Evolutionary conservation across 2,113 vertebrate genomes (phyloP), one percentile per base, ranked within the genome.

Genomic region (Marmota flaviventris): DNA sequence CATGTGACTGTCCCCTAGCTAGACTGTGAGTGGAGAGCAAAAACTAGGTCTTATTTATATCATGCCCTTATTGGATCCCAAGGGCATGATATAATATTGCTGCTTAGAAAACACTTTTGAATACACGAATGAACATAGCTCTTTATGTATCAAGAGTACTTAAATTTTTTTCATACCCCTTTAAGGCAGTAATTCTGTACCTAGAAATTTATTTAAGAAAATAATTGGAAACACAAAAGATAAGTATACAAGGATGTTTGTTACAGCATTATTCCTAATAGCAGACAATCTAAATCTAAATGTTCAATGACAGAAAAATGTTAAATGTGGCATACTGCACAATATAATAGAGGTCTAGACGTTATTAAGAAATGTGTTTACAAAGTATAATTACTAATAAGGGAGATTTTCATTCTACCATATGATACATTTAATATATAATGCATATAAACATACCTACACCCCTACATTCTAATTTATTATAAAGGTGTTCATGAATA

Each of bases 371-470:
- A 89, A 37, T 32, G 0, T 89, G 24, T 85, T 93, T 85, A 82
- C 13, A 82, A 87, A 93, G 70, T 79, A 29, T 92, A 90, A 93
- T 93, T 97, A 96, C 14, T 92, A 16, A 94, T 45, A 86, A 95
- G 45, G 58, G 65, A 4, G 48, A 86, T 89, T 93, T 96, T 85
- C n/a, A 77, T 4, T 82, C 14, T 27, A 73, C 22, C 72, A 58
- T 17, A 56, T 61, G 86, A 90, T 73, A 90, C 39, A 48, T 58
- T 56, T 0, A 61, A 90, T 61, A 45, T 77, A 85, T 65, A 61
- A 73, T 48, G 4, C 29, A 25, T 11, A 65, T 48, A 25, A 72
- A 34, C 48, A 45, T 45, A 58, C 37, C 8, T 29, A 61, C 42
- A 85, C 27, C 84, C 11, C 42, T 85, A 78, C 17, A 88, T 70